These are phyloP conservation scores for Helicoverpa armigera DNA, from an alignment of 1,140 invertebrate genomes.

Conservation along the genomic window DNA sequence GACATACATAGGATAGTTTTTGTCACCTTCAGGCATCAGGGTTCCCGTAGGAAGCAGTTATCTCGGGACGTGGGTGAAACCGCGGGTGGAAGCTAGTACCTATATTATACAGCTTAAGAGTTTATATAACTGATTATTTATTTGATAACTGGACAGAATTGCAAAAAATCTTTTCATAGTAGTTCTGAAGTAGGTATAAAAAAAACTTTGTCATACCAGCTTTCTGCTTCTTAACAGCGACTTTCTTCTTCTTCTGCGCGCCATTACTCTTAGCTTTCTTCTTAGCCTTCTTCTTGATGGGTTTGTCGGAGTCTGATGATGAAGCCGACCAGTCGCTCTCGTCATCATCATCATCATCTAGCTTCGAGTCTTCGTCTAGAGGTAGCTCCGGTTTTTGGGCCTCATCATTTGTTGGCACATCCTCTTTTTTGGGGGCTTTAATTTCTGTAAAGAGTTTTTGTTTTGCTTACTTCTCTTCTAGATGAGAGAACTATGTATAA, in stretches of 20 bases:
- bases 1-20: no score
- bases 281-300: slow-evolving; percentile 68
- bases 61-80: no score
- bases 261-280: slow-evolving; percentile 53
- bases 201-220: slow-evolving; percentile 37
- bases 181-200: no score
- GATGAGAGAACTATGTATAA: no score
- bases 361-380: slow-evolving; percentile 49
- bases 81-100: no score
- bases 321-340: slow-evolving; percentile 69
- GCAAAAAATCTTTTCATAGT: no score
- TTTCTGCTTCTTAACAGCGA: slow-evolving; percentile 55
- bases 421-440: slow-evolving; percentile 69
- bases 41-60: no score
- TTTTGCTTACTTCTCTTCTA: no score
- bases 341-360: slow-evolving; percentile 56
- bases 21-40: no score
- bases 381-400: slow-evolving; percentile 31
- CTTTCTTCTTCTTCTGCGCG: slow-evolving; percentile 58
- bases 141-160: no score
- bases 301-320: slow-evolving; percentile 75
- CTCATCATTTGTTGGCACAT: slow-evolving; percentile 2
- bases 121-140: no score
- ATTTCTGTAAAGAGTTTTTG: slow-evolving; percentile 57
- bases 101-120: no score